Evolutionary conservation across 2,113 vertebrate species (phyloP).

Genomic region (Jacana jacana): DNA sequence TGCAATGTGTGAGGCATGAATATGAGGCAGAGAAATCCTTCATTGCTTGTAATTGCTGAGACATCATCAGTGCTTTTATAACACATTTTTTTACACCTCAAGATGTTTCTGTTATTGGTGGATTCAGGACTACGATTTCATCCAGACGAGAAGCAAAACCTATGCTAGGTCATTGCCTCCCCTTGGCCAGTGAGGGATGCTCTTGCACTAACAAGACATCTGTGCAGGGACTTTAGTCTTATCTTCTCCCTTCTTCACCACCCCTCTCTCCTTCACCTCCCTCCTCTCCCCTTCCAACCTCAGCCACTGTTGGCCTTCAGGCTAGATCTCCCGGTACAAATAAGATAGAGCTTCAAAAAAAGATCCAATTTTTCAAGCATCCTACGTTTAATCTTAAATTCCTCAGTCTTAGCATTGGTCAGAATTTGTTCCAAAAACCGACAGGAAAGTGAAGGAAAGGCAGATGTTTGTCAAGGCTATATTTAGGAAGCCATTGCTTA

Average conservation of each 20-base stretch:
- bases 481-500: slow-evolving; percentile 5
- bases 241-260: not conserved
- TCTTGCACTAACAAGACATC: slow-evolving; percentile 16
- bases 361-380: not conserved
- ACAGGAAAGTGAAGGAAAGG: not conserved
- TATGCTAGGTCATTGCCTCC: not conserved
- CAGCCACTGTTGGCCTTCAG: not conserved
- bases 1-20: not conserved
- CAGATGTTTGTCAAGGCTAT: slow-evolving; percentile 7
- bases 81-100: not conserved
- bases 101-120: not conserved
- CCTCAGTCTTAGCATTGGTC: not conserved
- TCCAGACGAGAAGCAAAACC: not conserved
- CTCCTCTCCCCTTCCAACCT: not conserved
- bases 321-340: not conserved
- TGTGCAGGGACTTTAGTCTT: not conserved
- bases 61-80: not conserved
- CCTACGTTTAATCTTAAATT: not conserved
- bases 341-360: not conserved
- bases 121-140: not conserved
- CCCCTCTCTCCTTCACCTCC: not conserved
- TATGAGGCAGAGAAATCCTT: not conserved
- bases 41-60: not conserved
- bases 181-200: slow-evolving; percentile 42
- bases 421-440: not conserved